Evolutionary conservation across 2,113 vertebrate genomes (phyloP).

Genomic region (Leucosticte australis): DNA sequence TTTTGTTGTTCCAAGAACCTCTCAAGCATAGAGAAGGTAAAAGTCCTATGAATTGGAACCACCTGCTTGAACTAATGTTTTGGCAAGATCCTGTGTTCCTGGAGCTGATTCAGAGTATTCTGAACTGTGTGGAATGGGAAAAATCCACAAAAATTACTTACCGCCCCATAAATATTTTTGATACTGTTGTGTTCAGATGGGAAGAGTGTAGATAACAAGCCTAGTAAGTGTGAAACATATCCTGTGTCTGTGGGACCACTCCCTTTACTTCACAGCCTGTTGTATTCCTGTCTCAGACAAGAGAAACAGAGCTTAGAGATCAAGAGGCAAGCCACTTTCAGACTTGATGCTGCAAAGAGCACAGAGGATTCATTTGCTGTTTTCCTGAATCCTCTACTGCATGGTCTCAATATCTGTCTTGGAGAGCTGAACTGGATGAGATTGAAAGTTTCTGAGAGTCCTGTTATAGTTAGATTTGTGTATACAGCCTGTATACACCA

Average conservation of each 20-base stretch:
- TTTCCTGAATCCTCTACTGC: background rate
- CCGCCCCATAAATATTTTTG: background rate
- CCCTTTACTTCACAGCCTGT: background rate
- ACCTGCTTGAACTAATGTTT: constrained; percentile 50
- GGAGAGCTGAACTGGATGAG: background rate
- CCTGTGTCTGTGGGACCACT: background rate
- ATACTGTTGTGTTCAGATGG: background rate
- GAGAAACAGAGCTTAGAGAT: background rate
- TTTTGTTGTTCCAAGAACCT: constrained; percentile 47
- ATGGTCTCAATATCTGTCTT: background rate
- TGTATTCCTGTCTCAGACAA: background rate
- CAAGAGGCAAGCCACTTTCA: background rate
- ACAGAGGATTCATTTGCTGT: background rate
- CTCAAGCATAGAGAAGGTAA: constrained; percentile 35
- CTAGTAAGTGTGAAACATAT: background rate
- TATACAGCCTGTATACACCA: background rate
- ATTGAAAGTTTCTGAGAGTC: background rate
- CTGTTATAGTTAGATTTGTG: background rate
- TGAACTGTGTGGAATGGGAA: background rate
- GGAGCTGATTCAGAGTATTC: constrained; percentile 4
- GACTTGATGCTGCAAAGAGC: background rate
- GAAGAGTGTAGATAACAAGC: background rate
- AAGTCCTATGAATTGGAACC: constrained; percentile 49
- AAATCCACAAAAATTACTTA: constrained; percentile 1
- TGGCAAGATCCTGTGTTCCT: constrained; percentile 39